Evolutionary conservation across 2,797 vertebrate species (phyloP).

Genomic region (Acanthis flammea): DNA sequence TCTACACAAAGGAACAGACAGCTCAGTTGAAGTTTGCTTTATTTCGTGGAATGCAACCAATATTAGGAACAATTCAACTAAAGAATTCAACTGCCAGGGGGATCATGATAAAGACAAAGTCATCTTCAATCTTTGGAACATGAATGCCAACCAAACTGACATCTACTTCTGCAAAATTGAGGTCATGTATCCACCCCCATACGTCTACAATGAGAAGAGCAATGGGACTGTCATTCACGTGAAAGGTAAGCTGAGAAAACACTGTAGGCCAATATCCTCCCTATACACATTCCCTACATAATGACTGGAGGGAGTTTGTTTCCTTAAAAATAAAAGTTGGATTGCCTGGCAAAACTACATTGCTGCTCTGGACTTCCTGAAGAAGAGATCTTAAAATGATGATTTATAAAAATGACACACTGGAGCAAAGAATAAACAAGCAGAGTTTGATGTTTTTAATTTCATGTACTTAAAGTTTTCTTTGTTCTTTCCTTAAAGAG

Average conservation of each 20-base stretch:
- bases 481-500: slow-evolving; percentile 66
- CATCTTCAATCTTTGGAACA: slow-evolving; percentile 68
- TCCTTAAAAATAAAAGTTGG: neutral
- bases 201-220: slow-evolving; percentile 69
- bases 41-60: slow-evolving; percentile 64
- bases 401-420: neutral
- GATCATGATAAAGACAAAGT: slow-evolving; percentile 60
- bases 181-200: slow-evolving; percentile 76
- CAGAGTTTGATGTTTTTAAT: neutral
- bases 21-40: slow-evolving; percentile 66
- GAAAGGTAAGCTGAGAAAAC: slow-evolving; percentile 67
- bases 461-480: neutral
- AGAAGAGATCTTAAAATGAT: neutral
- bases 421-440: neutral
- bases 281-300: neutral
- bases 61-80: neutral
- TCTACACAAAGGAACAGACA: slow-evolving; percentile 70
- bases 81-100: slow-evolving; percentile 65
- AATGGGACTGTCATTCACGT: slow-evolving; percentile 76
- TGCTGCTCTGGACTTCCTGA: neutral
- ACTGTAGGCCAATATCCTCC: neutral
- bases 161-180: slow-evolving; percentile 80
- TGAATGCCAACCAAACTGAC: slow-evolving; percentile 75
- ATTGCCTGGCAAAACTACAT: neutral
- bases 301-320: neutral